These are phyloP conservation scores for Symphodus melops DNA, from an alignment of 2,113 vertebrate species.

Conservation along the genomic window DNA sequence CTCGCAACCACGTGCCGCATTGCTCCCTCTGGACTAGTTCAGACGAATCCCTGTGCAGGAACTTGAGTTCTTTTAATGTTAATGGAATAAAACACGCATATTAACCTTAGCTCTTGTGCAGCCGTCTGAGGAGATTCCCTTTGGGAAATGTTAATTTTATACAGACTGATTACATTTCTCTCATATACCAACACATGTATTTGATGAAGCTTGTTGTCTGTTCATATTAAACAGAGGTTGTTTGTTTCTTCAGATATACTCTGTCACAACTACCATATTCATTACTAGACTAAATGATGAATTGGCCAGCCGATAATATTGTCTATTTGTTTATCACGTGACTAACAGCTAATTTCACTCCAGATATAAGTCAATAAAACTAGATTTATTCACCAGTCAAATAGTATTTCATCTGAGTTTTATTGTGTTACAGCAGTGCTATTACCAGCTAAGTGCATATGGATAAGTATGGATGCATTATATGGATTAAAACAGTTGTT, in stretches of 20 bases:
- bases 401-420: too few relatives aligned
- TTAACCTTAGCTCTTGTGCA: slow-evolving; percentile 8
- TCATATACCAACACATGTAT: not conserved
- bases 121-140: slow-evolving; percentile 12
- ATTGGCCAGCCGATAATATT: too few relatives aligned
- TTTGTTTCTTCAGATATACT: not conserved
- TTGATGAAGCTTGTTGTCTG: not conserved
- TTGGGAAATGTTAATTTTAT: slow-evolving; percentile 8
- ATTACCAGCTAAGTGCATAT: too few relatives aligned
- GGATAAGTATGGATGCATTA: too few relatives aligned
- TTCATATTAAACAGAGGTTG: not conserved
- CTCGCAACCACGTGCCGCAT: slow-evolving; percentile 8
- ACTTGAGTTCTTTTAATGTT: slow-evolving; percentile 5
- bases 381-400: too few relatives aligned
- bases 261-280: not conserved
- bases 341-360: too few relatives aligned
- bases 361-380: too few relatives aligned
- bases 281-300: too few relatives aligned
- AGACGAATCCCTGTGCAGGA: slow-evolving; percentile 24
- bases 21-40: slow-evolving; percentile 1
- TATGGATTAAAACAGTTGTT: too few relatives aligned
- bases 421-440: too few relatives aligned
- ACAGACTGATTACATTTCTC: not conserved
- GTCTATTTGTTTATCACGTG: too few relatives aligned
- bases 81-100: slow-evolving; percentile 15